Evolutionary conservation across 2,113 vertebrate genomes (phyloP).

Genomic region (Hemiscyllium ocellatum): DNA sequence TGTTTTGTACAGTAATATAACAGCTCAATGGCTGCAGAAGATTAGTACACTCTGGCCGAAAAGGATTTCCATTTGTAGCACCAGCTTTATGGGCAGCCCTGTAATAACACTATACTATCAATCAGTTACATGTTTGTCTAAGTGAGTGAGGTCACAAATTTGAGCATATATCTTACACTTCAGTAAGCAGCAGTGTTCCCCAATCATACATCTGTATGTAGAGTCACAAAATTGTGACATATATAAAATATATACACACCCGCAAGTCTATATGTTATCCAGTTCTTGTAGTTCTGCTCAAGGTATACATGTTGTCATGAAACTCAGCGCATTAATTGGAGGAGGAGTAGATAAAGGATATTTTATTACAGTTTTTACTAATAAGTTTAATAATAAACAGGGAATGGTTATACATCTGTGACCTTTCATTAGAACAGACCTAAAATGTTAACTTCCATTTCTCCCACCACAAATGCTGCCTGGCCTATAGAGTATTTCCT

Average conservation of each 20-base stretch:
- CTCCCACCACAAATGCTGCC: too few relatives aligned
- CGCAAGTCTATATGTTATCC: neutral
- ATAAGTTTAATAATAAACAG: neutral
- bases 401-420: too few relatives aligned
- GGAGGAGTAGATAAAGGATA: neutral
- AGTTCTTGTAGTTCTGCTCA: neutral
- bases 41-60: neutral
- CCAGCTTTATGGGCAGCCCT: neutral
- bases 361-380: neutral
- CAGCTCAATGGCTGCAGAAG: neutral
- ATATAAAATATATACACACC: too few relatives aligned
- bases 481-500: too few relatives aligned
- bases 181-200: neutral
- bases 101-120: neutral
- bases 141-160: neutral
- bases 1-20: neutral
- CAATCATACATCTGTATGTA: neutral
- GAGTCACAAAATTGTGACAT: neutral
- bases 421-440: too few relatives aligned
- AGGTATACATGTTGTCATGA: neutral
- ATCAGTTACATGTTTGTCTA: neutral
- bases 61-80: neutral
- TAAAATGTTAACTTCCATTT: too few relatives aligned
- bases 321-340: neutral
- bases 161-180: neutral